phyloP scores from a whole-genome alignment of 1,140 invertebrate species.

The Galendromus occidentalis region DNA sequence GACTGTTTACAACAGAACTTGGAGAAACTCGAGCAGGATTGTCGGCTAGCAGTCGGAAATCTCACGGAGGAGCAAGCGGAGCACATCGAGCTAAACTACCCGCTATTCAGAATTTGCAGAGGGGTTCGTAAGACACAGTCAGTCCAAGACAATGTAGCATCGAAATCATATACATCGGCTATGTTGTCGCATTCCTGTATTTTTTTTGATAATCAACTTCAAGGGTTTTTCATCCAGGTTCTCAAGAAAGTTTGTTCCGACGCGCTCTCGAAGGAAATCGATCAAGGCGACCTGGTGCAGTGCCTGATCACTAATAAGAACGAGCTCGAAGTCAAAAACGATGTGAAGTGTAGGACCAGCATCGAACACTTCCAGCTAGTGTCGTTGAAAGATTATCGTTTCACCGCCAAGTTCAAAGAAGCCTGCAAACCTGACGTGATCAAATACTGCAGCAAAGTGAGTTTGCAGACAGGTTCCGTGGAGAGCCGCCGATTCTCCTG shows the following conservation, averaged over 20 bases:
- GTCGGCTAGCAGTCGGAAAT: conserved; percentile 52
- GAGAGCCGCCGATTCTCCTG: no score
- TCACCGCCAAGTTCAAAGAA: conserved; percentile 85
- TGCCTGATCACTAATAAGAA: conserved; percentile 86
- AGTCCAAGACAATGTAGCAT: conserved; percentile 60
- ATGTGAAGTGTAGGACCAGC: conserved; percentile 63
- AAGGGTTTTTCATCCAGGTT: neutral
- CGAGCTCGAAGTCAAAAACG: conserved; percentile 41
- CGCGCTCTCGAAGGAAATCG: conserved; percentile 25
- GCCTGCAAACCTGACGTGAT: conserved; percentile 66
- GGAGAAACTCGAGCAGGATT: conserved; percentile 41
- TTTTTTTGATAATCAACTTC: no score
- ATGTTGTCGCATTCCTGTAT: neutral
- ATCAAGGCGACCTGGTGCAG: conserved; percentile 56
- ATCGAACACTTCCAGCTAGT: conserved; percentile 62
- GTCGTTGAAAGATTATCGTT: conserved; percentile 73
- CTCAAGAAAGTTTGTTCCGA: conserved; percentile 13
- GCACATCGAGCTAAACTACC: conserved; percentile 61
- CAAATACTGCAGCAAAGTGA: conserved; percentile 41
- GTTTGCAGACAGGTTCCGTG: conserved; percentile 21
- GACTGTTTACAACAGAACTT: conserved; percentile 77
- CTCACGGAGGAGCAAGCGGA: conserved; percentile 73
- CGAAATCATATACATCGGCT: conserved; percentile 25
- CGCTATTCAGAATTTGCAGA: conserved; percentile 58
- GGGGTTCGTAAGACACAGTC: conserved; percentile 46